phyloP scores from a whole-genome alignment of 2,113 vertebrate genomes.

The Petrocephalus microphthalmus region DNA sequence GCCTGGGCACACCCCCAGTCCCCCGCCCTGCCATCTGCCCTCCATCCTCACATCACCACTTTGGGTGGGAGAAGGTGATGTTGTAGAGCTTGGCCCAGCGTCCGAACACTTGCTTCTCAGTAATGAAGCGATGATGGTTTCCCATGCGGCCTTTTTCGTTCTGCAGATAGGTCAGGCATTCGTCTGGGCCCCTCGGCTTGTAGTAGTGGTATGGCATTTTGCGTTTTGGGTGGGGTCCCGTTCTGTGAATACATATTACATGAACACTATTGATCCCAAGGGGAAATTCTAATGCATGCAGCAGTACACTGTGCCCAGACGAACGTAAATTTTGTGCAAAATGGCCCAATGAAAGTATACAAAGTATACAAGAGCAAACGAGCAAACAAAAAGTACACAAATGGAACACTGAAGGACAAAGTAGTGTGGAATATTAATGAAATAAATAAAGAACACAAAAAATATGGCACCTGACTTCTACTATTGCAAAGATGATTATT shows the following conservation, averaged over 20 bases:
- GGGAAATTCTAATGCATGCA: neutral
- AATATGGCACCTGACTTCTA: neutral
- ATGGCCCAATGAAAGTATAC: neutral
- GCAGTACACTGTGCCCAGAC: neutral
- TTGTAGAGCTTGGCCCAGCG: conserved; percentile 89
- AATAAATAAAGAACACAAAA: neutral
- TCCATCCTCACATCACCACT: conserved; percentile 58
- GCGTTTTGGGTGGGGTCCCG: conserved; percentile 60
- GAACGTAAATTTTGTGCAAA: neutral
- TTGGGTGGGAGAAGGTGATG: conserved; percentile 83
- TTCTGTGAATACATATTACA: conserved; percentile 42
- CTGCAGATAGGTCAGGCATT: conserved; percentile 84
- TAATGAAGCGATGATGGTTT: conserved; percentile 96
- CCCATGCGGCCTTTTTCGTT: conserved; percentile 78
- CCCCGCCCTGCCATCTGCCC: neutral
- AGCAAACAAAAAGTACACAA: neutral
- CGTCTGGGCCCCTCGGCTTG: conserved; percentile 81
- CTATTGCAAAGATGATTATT: neutral
- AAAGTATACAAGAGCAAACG: too few species aligned
- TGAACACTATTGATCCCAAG: neutral
- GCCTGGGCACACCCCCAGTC: neutral
- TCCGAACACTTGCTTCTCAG: conserved; percentile 88
- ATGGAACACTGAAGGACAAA: neutral
- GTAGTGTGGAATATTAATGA: neutral
- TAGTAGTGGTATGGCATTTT: conserved; percentile 91